Evolutionary conservation across 2,113 vertebrate species (phyloP).

Genomic region (Erythrocebus patas): DNA sequence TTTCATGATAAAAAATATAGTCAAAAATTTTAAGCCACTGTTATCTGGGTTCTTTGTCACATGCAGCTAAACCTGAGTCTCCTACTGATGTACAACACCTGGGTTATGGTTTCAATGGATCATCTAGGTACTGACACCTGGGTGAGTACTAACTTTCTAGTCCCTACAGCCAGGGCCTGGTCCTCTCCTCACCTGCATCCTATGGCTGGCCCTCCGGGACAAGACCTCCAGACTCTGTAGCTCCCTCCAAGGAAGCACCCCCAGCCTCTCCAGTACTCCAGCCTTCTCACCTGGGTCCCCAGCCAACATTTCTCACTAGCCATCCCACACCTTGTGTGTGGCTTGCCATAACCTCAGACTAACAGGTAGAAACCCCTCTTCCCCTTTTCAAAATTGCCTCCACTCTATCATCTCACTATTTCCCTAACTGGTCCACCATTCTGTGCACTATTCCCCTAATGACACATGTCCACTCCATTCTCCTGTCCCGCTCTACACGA

Average conservation of each 20-base stretch:
- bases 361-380: not conserved
- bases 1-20: not conserved
- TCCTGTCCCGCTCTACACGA: not conserved
- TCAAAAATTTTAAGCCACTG: not conserved
- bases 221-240: not conserved
- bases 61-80: not conserved
- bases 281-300: not conserved
- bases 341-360: not conserved
- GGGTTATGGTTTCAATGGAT: not conserved
- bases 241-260: not conserved
- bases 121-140: not conserved
- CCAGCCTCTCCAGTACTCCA: not conserved
- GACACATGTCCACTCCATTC: not conserved
- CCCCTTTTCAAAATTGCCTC: not conserved
- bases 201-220: not conserved
- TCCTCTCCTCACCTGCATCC: not conserved
- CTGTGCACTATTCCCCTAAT: not conserved
- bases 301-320: not conserved
- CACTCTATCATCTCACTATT: not conserved
- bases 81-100: not conserved
- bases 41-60: not conserved
- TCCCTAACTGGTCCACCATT: not conserved
- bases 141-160: too few species aligned
- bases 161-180: not conserved
- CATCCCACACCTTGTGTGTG: not conserved